These are phyloP conservation scores for Calidris pygmaea DNA, from an alignment of 2,113 vertebrate species.

Conservation along the genomic window DNA sequence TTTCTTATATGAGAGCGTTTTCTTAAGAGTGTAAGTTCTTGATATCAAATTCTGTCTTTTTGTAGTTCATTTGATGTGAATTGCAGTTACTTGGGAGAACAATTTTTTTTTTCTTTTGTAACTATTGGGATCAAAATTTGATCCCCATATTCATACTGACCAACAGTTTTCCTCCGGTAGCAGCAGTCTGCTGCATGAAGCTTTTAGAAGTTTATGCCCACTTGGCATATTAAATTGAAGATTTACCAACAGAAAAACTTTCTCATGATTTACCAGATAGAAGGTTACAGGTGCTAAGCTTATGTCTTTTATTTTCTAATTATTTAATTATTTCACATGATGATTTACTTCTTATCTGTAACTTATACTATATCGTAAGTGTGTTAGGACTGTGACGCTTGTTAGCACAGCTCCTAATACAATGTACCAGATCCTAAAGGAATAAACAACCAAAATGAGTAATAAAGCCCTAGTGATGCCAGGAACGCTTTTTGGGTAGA, in stretches of 20 bases:
- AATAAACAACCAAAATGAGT: background rate
- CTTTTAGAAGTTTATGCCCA: background rate
- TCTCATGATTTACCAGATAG: background rate
- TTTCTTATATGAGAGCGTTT: background rate
- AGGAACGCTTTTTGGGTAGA: background rate
- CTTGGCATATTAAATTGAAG: background rate
- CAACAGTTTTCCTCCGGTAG: background rate
- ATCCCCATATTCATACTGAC: background rate
- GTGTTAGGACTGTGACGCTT: background rate
- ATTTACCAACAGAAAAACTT: background rate
- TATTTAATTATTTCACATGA: background rate
- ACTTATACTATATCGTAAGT: background rate
- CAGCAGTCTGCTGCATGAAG: background rate
- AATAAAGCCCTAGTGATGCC: background rate
- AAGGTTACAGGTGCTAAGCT: background rate
- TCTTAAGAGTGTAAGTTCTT: background rate
- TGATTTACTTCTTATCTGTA: background rate
- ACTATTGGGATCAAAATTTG: background rate
- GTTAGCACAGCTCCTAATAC: background rate
- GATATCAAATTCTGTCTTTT: background rate
- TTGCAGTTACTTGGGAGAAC: background rate
- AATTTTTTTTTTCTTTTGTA: background rate
- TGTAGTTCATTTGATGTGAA: background rate
- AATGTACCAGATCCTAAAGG: background rate
- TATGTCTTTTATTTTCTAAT: background rate